Evolutionary conservation across 1,140 invertebrate species (phyloP).

Genomic region (Ostrea denselamellosa): DNA sequence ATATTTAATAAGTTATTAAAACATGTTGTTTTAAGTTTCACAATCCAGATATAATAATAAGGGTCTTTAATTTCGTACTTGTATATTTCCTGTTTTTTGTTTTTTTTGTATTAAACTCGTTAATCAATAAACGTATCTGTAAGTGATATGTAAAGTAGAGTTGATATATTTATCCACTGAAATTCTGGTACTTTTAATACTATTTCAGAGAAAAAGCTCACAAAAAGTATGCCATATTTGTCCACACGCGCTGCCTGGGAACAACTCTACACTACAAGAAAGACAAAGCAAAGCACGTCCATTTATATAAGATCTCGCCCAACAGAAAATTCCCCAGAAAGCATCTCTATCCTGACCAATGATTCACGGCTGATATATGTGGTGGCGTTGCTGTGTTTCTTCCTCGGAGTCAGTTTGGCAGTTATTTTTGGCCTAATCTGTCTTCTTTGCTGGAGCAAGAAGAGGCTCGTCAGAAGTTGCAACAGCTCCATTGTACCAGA

Average conservation of each 20-base stretch:
- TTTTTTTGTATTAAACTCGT: neutral
- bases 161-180: neutral
- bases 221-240: neutral
- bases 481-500: neutral
- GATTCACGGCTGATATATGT: neutral
- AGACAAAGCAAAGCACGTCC: neutral
- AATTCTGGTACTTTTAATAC: neutral
- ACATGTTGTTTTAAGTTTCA: too few relatives aligned
- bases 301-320: neutral
- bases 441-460: neutral
- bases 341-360: neutral
- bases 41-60: too few relatives aligned
- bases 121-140: neutral
- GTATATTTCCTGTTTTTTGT: too few relatives aligned
- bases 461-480: neutral
- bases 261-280: neutral
- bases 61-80: too few relatives aligned
- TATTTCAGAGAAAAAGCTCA: neutral
- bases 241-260: neutral
- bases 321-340: neutral
- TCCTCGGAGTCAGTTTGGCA: neutral
- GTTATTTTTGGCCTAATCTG: neutral
- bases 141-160: neutral
- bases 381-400: neutral
- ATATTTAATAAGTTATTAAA: too few relatives aligned